Evolutionary conservation across 2,888 invertebrate species (phyloP).

Genomic region (Idaea straminata): DNA sequence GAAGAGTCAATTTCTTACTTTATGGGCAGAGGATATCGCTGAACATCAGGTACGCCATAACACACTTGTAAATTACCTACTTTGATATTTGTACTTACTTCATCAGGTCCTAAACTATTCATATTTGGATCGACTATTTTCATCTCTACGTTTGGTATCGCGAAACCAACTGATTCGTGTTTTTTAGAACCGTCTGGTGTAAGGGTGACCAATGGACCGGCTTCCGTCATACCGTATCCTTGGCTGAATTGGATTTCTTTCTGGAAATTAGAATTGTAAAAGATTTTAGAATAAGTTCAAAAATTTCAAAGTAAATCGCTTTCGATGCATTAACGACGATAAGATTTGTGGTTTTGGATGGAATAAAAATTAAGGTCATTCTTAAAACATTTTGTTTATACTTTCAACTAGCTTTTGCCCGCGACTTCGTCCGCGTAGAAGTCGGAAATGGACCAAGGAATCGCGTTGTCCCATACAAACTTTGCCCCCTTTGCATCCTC

Average conservation of each 20-base stretch:
- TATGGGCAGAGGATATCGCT: no score
- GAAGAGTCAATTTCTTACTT: no score
- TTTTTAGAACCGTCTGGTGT: slow-evolving; percentile 40
- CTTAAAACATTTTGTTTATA: no score
- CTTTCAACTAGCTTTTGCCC: no score
- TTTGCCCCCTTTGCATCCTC: no score
- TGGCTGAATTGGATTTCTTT: slow-evolving; percentile 51
- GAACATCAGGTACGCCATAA: neutral
- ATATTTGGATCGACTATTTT: slow-evolving; percentile 79
- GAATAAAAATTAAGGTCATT: no score
- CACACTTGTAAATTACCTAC: neutral
- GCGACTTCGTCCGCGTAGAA: no score
- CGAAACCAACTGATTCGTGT: slow-evolving; percentile 73
- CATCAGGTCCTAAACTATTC: slow-evolving; percentile 75
- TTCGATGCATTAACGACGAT: no score
- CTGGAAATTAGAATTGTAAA: slow-evolving; percentile 34
- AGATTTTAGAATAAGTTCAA: neutral
- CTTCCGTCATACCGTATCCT: slow-evolving; percentile 87
- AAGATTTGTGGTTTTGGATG: no score
- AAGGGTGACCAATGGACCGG: slow-evolving; percentile 77
- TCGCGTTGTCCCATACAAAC: no score
- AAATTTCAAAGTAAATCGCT: no score
- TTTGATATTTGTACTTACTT: slow-evolving; percentile 37
- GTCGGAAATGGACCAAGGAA: no score
- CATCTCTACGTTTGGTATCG: slow-evolving; percentile 80